Evolutionary conservation across 2,113 vertebrate species (phyloP).

Genomic region (Cavia aperea): DNA sequence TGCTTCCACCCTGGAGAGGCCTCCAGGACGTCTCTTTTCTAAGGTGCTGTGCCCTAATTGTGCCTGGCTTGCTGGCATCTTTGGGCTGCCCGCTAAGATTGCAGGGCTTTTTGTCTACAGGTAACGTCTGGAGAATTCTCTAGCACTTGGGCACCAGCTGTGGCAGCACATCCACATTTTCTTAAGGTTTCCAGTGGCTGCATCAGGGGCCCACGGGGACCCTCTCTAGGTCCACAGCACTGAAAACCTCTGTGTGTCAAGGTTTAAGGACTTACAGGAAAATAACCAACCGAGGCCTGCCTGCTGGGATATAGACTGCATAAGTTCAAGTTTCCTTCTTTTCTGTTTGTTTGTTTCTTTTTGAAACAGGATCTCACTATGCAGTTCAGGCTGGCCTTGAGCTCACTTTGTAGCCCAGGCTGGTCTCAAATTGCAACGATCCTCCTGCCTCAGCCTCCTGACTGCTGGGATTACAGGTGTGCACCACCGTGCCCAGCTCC

Average conservation of each 20-base stretch:
- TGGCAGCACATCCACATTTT: not conserved
- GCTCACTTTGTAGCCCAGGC: no score
- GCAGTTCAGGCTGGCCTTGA: no score
- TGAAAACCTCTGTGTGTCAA: not conserved
- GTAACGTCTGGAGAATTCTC: not conserved
- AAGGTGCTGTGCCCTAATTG: not conserved
- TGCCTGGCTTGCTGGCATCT: not conserved
- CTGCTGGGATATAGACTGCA: not conserved
- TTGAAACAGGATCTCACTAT: no score
- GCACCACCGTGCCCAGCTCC: no score
- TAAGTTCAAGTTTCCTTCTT: not conserved
- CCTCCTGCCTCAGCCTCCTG: no score
- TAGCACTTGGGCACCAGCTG: not conserved
- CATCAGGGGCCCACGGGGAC: not conserved
- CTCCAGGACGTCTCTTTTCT: accelerated
- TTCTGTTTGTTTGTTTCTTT: no score
- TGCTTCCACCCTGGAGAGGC: accelerated
- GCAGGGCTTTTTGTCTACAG: not conserved
- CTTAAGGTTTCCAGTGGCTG: not conserved
- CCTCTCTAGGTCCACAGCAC: not conserved
- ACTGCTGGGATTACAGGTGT: no score
- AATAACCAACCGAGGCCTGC: not conserved
- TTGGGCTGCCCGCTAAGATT: not conserved
- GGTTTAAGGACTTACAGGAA: not conserved
- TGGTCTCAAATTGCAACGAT: no score